These are phyloP conservation scores for Numida meleagris DNA, from an alignment of 2,113 vertebrate species.

Conservation along the genomic window DNA sequence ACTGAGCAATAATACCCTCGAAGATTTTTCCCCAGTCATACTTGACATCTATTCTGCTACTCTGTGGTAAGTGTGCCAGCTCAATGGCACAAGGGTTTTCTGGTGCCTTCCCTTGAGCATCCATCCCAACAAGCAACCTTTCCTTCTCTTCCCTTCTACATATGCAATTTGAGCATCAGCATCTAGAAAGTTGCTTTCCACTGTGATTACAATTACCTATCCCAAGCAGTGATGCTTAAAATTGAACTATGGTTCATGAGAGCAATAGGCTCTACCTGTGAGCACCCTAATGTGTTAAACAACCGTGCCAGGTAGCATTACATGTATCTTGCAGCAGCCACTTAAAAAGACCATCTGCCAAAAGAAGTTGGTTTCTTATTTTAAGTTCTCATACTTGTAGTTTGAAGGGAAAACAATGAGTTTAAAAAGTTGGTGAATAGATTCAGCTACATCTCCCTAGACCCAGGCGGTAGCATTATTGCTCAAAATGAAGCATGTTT, in stretches of 20 bases:
- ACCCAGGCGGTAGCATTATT: neutral
- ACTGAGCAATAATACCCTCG: neutral
- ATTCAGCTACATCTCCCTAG: constrained; percentile 22
- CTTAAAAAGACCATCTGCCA: constrained; percentile 74
- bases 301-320: constrained; percentile 64
- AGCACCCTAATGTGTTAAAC: constrained; percentile 79
- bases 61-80: constrained; percentile 40
- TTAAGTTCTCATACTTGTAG: constrained; percentile 55
- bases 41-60: constrained; percentile 12
- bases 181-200: constrained; percentile 61
- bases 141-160: constrained; percentile 7
- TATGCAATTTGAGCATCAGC: constrained; percentile 13
- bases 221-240: constrained; percentile 77
- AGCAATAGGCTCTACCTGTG: constrained; percentile 71
- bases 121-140: constrained; percentile 30
- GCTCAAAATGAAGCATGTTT: neutral
- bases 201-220: constrained; percentile 72
- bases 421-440: constrained; percentile 33
- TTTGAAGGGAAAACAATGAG: constrained; percentile 59
- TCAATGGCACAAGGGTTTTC: constrained; percentile 51
- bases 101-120: constrained; percentile 60
- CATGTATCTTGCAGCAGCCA: constrained; percentile 52
- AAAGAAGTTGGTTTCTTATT: constrained; percentile 54
- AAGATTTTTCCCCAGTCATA: constrained; percentile 11
- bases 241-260: constrained; percentile 78